A percentile compares a stretch with the other conserved stretches of the same genome.
Conservation (phyloP, 2,113 vertebrate genomes). For the Pongo pygmaeus region DNA sequence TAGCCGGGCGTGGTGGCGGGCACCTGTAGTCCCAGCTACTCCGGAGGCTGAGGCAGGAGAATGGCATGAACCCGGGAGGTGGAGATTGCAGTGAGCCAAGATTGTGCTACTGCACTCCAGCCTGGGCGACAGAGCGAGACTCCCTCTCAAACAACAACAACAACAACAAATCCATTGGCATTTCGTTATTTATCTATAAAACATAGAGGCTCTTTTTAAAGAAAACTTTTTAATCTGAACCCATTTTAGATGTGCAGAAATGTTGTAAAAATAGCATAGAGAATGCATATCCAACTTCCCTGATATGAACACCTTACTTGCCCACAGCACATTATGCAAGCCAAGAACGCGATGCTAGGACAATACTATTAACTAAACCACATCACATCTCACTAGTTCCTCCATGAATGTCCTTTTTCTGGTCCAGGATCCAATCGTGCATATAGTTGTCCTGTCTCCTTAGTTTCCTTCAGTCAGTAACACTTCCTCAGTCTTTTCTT, state of each 20-base stretch:
- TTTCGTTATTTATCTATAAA: background rate
- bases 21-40: no score
- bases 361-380: background rate
- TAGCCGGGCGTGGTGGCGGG: no score
- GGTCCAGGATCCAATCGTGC: background rate
- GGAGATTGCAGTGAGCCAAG: no score
- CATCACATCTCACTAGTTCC: background rate
- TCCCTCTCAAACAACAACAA: no score
- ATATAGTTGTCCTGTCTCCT: background rate
- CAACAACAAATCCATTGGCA: background rate
- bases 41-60: no score
- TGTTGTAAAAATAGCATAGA: background rate
- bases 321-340: background rate
- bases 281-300: background rate
- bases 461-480: background rate
- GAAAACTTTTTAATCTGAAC: slow-evolving; percentile 12
- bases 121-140: no score
- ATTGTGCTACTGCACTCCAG: no score
- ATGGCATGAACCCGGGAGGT: no score
- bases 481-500: background rate
- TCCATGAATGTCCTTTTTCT: background rate
- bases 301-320: background rate
- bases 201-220: background rate
- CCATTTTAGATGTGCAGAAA: background rate
- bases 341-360: background rate